phyloP scores from a whole-genome alignment of 2,888 invertebrate species.

The Patella caerulea region DNA sequence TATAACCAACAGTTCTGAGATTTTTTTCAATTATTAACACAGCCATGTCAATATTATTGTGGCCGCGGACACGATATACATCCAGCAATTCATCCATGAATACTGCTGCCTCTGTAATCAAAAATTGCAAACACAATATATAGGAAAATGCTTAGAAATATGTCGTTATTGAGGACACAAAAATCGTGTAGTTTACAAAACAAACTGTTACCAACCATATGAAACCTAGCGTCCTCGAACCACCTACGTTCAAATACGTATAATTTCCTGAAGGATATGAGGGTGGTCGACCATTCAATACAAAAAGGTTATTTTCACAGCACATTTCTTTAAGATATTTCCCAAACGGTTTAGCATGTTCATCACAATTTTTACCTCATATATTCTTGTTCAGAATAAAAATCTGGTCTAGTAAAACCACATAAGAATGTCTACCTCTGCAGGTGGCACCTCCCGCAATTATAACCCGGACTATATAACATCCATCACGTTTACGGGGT shows the following conservation, averaged over 20 bases:
- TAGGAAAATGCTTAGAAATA: neutral
- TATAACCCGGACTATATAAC: no score
- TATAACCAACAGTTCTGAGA: no score
- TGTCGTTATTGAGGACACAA: neutral
- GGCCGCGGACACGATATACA: neutral
- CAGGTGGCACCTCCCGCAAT: no score
- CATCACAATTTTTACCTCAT: neutral
- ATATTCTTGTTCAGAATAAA: no score
- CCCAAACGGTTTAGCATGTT: neutral
- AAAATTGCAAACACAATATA: neutral
- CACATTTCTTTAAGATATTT: neutral
- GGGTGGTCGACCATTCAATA: neutral
- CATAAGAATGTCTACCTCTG: no score
- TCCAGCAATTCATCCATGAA: neutral
- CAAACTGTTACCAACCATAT: neutral
- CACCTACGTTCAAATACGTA: neutral
- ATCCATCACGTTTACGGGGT: no score
- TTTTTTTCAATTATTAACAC: neutral
- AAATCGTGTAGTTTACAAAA: neutral
- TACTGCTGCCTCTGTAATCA: neutral
- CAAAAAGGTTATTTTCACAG: neutral
- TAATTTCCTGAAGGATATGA: neutral
- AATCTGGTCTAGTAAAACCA: no score
- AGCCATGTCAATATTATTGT: neutral
- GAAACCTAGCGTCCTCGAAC: neutral